Percentiles rank a stretch among this genome's conserved stretches.
Conservation (phyloP, 2,888 invertebrate genomes). For the Allacma fusca region DNA sequence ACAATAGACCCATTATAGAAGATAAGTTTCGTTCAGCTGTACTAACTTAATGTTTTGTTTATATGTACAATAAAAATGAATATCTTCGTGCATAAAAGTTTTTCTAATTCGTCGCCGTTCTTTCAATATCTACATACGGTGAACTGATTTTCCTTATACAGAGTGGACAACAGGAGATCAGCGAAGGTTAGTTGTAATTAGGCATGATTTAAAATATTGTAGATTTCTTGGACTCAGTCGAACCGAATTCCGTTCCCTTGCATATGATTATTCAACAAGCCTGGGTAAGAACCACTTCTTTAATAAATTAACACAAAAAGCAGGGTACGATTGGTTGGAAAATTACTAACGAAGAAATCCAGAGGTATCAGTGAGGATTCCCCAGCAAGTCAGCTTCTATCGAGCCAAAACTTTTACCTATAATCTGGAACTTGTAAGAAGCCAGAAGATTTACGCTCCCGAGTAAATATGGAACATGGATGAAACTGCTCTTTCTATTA, state of each 20-base stretch:
- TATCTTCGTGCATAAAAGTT: too few relatives aligned
- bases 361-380: not conserved
- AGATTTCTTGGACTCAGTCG: not conserved
- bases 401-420: not conserved
- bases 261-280: not conserved
- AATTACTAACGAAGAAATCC: not conserved
- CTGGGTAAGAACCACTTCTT: not conserved
- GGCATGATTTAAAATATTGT: too few relatives aligned
- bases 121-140: slow-evolving; percentile 21
- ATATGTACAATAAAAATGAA: too few relatives aligned
- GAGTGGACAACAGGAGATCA: too few relatives aligned
- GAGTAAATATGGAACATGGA: too few relatives aligned
- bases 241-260: not conserved
- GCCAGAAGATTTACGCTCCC: too few relatives aligned
- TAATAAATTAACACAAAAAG: not conserved
- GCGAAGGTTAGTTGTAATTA: too few relatives aligned
- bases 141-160: not conserved
- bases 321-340: not conserved
- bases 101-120: not conserved
- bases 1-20: slow-evolving; percentile 13
- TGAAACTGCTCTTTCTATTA: too few relatives aligned
- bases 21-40: not conserved
- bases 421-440: too few relatives aligned
- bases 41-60: slow-evolving; percentile 3
- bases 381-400: not conserved